Evolutionary conservation across 2,113 vertebrate genomes (phyloP).

Genomic region (Microtus pennsylvanicus): DNA sequence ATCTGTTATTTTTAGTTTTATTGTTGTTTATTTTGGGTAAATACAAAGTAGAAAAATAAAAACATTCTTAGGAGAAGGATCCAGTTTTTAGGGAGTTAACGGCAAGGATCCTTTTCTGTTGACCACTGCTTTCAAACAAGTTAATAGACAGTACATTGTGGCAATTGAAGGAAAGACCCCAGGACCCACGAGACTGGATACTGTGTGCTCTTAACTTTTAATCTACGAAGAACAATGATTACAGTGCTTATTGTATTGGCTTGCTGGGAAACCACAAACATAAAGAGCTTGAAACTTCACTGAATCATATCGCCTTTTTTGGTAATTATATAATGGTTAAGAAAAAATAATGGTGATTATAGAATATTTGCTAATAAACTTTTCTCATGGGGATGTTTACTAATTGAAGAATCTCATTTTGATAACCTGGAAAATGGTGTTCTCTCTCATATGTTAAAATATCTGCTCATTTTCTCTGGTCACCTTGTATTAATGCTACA

Average conservation of each 20-base stretch:
- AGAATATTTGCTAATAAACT: neutral
- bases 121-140: neutral
- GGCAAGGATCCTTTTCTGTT: neutral
- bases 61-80: neutral
- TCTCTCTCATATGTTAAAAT: neutral
- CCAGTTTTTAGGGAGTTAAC: neutral
- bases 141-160: neutral
- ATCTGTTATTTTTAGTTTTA: neutral
- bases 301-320: neutral
- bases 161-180: neutral
- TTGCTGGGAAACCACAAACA: neutral
- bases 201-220: neutral
- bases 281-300: neutral
- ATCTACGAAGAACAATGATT: neutral
- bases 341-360: neutral
- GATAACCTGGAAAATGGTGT: neutral
- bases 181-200: neutral
- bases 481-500: neutral
- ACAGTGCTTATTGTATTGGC: neutral
- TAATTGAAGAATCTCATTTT: conserved; percentile 49
- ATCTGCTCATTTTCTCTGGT: neutral
- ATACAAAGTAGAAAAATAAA: neutral
- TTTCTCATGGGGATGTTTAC: neutral
- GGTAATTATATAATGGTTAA: neutral
- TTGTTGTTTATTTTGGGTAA: neutral